Percentiles rank a stretch among this genome's conserved stretches.
phyloP scores from a whole-genome alignment of 2,113 vertebrate genomes.

The Grallaria varia region DNA sequence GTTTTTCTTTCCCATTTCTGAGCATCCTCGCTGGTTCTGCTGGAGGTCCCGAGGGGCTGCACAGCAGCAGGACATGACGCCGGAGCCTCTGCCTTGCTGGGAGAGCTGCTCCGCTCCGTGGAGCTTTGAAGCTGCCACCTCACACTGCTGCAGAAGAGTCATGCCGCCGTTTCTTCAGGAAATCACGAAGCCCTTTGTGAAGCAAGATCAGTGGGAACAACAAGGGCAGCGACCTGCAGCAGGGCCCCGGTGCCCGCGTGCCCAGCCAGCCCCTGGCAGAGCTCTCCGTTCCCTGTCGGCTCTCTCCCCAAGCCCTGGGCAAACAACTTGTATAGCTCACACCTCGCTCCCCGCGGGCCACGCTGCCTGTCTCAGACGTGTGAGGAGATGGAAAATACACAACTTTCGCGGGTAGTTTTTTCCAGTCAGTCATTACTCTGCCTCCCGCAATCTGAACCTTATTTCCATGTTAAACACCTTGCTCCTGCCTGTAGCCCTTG shows the following conservation, averaged over 20 bases:
- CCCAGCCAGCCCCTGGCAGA: rapidly evolving
- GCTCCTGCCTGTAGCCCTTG: slow-evolving; percentile 42
- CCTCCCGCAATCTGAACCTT: neutral
- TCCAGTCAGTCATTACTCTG: slow-evolving; percentile 46
- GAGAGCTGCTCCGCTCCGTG: neutral
- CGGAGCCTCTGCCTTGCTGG: neutral
- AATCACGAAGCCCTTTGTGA: slow-evolving; percentile 1
- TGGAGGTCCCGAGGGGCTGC: neutral
- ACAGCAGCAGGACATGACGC: neutral
- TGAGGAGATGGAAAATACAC: slow-evolving; percentile 59
- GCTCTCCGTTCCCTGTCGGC: rapidly evolving
- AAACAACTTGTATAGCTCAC: slow-evolving; percentile 6
- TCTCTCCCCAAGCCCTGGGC: neutral
- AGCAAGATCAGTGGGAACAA: neutral
- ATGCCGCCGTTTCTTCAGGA: slow-evolving; percentile 16
- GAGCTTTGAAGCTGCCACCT: slow-evolving; percentile 57
- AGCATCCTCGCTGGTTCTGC: neutral
- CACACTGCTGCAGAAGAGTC: neutral
- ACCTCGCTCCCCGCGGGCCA: neutral
- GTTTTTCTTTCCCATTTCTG: neutral
- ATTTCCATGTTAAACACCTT: slow-evolving; percentile 24
- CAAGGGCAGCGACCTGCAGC: neutral
- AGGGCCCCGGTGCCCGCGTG: rapidly evolving
- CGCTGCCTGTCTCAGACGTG: neutral
- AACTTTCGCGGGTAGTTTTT: slow-evolving; percentile 14